phyloP scores from a whole-genome alignment of 2,888 invertebrate genomes.

The Trichacis sp. region DNA sequence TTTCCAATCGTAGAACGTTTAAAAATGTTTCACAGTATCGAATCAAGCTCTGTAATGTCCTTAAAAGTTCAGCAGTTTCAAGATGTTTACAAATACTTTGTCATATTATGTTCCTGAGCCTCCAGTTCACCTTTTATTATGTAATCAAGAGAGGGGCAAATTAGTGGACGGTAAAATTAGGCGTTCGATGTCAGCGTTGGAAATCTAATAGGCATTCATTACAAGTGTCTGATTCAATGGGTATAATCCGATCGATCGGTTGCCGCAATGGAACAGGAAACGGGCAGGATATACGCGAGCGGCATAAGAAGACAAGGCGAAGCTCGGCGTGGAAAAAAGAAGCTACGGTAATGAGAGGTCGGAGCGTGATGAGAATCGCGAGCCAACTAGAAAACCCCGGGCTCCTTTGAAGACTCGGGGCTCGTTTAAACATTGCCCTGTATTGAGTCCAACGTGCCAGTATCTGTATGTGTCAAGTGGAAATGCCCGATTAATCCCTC shows the following conservation, averaged over 20 bases:
- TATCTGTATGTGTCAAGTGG: neutral
- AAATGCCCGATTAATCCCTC: conserved; percentile 5
- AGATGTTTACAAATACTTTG: too few species aligned
- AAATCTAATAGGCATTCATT: conserved; percentile 5
- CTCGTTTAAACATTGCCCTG: neutral
- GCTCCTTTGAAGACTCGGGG: conserved; percentile 16
- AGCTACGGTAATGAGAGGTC: conserved; percentile 48
- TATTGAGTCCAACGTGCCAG: neutral
- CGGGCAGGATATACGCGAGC: conserved; percentile 41
- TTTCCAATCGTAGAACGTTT: too few species aligned
- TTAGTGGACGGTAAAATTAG: neutral
- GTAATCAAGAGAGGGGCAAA: too few species aligned
- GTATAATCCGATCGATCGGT: conserved; percentile 47
- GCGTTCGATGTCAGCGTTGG: neutral
- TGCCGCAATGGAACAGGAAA: conserved; percentile 50
- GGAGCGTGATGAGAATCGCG: conserved; percentile 47
- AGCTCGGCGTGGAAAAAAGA: conserved; percentile 38
- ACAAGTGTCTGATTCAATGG: neutral
- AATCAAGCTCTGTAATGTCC: too few species aligned
- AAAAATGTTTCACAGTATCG: too few species aligned
- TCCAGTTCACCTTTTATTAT: too few species aligned
- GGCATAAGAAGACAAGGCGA: conserved; percentile 46
- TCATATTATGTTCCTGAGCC: too few species aligned
- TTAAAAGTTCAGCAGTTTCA: too few species aligned
- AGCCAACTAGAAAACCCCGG: conserved; percentile 8